Percentiles rank a stretch among this genome's conserved stretches.
Conservation (phyloP, 2,888 invertebrate genomes). For the Calameuta pallipes region DNA sequence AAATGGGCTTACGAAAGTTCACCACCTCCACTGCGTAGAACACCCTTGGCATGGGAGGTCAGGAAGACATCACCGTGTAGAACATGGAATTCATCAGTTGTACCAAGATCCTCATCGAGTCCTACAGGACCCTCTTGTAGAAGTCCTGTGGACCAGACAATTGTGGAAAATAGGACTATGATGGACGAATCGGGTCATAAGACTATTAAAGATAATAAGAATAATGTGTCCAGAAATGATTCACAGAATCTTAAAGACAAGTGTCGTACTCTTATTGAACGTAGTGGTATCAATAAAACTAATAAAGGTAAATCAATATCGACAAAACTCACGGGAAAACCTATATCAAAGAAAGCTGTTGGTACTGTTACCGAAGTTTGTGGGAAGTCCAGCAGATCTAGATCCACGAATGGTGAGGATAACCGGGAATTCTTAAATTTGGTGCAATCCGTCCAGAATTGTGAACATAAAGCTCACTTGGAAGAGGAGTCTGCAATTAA, state of each 20-base stretch:
- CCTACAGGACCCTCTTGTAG: constrained; percentile 54
- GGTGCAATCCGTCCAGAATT: neutral
- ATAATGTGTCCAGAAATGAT: constrained; percentile 45
- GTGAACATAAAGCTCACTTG: neutral
- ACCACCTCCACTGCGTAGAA: constrained; percentile 84
- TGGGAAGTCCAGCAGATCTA: neutral
- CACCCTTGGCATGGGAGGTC: constrained; percentile 95
- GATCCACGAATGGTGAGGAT: neutral
- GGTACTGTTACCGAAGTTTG: neutral
- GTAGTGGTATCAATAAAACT: constrained; percentile 37
- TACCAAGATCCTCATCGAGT: constrained; percentile 61
- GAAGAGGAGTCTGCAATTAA: neutral
- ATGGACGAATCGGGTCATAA: constrained; percentile 60
- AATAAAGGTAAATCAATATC: constrained; percentile 44
- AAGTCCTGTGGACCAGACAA: constrained; percentile 63
- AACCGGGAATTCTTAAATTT: neutral
- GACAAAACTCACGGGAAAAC: constrained; percentile 42
- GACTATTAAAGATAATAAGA: constrained; percentile 55
- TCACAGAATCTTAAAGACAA: constrained; percentile 43
- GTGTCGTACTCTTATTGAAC: constrained; percentile 39
- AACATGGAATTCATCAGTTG: constrained; percentile 51
- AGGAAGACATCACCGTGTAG: constrained; percentile 79
- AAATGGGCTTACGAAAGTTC: constrained; percentile 96
- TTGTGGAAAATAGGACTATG: constrained; percentile 56
- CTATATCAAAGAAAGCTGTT: constrained; percentile 39